A percentile compares a stretch with the other conserved stretches of the same genome.
Conservation (phyloP, 1,140 invertebrate species). For the Neotoxoptera formosana region DNA sequence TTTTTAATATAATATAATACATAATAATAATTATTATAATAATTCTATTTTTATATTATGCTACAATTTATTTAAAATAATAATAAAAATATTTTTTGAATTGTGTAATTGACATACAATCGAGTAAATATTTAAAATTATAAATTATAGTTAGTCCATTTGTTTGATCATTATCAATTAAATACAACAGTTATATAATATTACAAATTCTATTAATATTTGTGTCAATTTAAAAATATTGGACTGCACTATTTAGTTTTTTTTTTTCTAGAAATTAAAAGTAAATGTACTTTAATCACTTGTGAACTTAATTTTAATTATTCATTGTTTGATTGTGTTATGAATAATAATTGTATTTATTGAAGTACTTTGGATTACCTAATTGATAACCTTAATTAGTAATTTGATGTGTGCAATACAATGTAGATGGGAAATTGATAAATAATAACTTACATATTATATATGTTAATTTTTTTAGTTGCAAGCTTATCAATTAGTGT, state of each 20-base stretch:
- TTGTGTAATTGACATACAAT: neutral
- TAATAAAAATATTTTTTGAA: neutral
- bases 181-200: neutral
- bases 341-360: neutral
- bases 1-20: neutral
- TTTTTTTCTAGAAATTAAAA: neutral
- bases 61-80: neutral
- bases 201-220: neutral
- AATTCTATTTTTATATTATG: neutral
- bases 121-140: no score
- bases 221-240: neutral
- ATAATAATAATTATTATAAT: neutral
- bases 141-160: no score
- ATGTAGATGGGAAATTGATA: neutral
- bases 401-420: neutral
- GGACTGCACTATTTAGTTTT: neutral
- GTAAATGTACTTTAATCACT: neutral
- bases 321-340: neutral
- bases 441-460: neutral
- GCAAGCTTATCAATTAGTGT: slow-evolving; percentile 85
- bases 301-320: neutral
- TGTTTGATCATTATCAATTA: no score
- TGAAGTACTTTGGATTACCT: neutral
- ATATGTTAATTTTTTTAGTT: slow-evolving; percentile 67
- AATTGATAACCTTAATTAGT: neutral